Evolutionary conservation across 2,113 vertebrate species (phyloP).

Genomic region (Tragelaphus buxtoni): DNA sequence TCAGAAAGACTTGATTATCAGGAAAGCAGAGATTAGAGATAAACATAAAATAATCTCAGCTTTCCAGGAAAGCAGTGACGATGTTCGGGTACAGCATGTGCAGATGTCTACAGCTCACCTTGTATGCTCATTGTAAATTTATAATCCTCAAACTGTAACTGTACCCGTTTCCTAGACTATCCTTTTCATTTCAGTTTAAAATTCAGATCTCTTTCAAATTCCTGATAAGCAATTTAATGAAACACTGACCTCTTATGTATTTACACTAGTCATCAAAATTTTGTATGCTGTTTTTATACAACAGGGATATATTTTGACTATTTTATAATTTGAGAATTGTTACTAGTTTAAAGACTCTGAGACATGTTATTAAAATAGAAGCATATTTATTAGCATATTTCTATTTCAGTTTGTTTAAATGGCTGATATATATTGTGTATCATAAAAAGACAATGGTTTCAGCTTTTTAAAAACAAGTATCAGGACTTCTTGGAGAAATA

Average conservation of each 20-base stretch:
- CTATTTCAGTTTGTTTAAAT: not conserved
- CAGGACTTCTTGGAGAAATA: not conserved
- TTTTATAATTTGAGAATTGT: not conserved
- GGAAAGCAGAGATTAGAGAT: not conserved
- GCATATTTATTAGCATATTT: not conserved
- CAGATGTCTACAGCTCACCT: not conserved
- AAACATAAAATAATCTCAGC: constrained; percentile 1
- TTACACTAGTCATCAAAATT: not conserved
- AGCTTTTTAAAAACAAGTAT: not conserved
- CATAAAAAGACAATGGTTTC: not conserved
- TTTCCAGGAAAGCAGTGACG: not conserved
- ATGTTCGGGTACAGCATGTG: too few species aligned
- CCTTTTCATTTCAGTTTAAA: not conserved
- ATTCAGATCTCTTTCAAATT: constrained; percentile 6
- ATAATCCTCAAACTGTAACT: not conserved
- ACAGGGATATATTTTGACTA: not conserved
- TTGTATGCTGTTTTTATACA: not conserved
- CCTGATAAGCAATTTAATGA: not conserved
- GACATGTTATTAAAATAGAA: not conserved
- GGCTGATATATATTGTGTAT: not conserved
- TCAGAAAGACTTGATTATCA: not conserved
- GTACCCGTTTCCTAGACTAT: not conserved
- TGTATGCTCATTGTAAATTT: not conserved
- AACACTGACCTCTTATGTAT: not conserved
- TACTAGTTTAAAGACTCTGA: not conserved